Conservation (phyloP, 35 echinoderm and acorn worm genomes). For the Lytechinus variegatus region DNA sequence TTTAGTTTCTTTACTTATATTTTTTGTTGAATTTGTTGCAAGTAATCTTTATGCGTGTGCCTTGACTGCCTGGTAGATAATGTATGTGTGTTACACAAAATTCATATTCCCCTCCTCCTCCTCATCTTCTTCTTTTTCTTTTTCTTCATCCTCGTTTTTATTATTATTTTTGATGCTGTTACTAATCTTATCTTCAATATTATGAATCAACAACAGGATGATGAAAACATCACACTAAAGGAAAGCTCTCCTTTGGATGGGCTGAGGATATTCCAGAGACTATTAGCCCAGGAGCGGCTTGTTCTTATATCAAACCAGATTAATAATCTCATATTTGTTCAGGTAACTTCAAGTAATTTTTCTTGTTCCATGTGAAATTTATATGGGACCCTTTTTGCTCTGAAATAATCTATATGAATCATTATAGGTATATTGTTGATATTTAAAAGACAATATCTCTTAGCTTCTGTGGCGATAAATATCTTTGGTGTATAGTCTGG, state of each 20-base stretch:
- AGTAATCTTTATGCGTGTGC: no score
- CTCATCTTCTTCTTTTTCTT: no score
- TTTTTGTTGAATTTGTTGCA: no score
- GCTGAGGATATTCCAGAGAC: slow-evolving; percentile 56
- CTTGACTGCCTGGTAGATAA: no score
- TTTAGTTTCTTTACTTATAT: no score
- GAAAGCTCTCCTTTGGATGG: slow-evolving; percentile 16
- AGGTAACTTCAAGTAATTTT: not conserved
- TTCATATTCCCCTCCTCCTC: no score
- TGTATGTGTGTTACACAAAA: no score
- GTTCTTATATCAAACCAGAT: slow-evolving; percentile 61
- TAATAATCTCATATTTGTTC: slow-evolving; percentile 42
- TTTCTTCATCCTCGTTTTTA: no score
- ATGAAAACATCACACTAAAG: slow-evolving; percentile 68
- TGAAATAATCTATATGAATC: not conserved
- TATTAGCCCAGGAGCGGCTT: slow-evolving; percentile 67
- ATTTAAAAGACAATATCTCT: no score
- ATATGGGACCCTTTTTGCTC: not conserved
- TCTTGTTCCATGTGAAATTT: not conserved
- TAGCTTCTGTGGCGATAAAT: no score
- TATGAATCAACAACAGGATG: slow-evolving; percentile 57
- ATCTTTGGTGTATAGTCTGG: no score
- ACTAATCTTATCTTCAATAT: not conserved
- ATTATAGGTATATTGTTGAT: not conserved
- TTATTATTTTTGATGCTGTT: no score